Base-by-base conservation (phyloP, 92 coral and sea anemone genomes). In the Umimayanthus chanpuru region DNA sequence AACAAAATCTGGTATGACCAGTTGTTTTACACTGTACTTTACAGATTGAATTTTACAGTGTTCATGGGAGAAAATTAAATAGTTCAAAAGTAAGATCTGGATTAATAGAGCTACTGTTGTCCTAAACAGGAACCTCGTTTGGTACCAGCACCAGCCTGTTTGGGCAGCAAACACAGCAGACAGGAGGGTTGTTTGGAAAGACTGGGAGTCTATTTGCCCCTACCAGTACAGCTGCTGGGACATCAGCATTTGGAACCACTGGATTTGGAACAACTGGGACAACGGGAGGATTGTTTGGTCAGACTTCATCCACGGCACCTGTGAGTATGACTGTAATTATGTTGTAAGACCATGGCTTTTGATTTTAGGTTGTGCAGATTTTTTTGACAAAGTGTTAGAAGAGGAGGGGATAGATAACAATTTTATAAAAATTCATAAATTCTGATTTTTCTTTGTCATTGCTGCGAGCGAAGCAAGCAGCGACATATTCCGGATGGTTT, bases 281-380 rank as follows among this genome's bases (percentile, higher is more conserved):
- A 71, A 81, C 93, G 25, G 91, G 92, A 49, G 92, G 98, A 80
- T 72, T 96, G 47, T 96, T 96, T 95, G 99, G 98, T 75, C 96
- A 91, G 92, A 86, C 95, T 23, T 64, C 96, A 15, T 67, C 96
- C 88, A 98, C 96, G 8, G 92, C 94, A 73, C 92, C 98, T 29
- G 98, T 95, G 86, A 89, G 94, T 90, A 76, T 14, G n/a, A 6
- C 14, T 29, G 39, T 29, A n/a, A 61, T 25, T 30, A 32, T 14
- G 30, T 67, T 16, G 9, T 11, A 20, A 4, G 40, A 7, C 28
- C 47, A 50, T 50, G 56, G 9, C 10, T 50, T 50, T 50, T 50
- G 10, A 50, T 9, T 50, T 50, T 50, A 50, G 14, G 58, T 15
- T 53, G 16, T 12, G 2, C 16, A 18, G 53, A 53, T 53, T 47